Percentiles rank a stretch among this genome's conserved stretches.
phyloP scores from a whole-genome alignment of 2,797 vertebrate species.

The Bryconaethiops microstoma region DNA sequence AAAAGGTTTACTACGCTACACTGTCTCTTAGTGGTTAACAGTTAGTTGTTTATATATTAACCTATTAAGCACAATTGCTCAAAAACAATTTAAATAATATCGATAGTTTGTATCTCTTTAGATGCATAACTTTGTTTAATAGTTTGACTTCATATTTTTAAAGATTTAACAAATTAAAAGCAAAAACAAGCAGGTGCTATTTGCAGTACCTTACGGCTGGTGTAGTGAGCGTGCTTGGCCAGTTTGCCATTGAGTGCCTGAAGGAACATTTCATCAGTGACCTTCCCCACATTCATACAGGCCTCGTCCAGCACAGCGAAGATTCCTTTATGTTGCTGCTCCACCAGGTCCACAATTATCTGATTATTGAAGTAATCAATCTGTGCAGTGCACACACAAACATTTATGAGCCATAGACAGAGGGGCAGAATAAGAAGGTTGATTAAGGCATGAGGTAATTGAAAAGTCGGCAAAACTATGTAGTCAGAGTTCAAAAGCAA shows the following conservation, averaged over 20 bases:
- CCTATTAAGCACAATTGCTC: not conserved
- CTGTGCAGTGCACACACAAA: constrained; percentile 65
- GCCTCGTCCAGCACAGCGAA: constrained; percentile 94
- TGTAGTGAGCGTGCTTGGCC: constrained; percentile 92
- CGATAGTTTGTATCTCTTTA: not conserved
- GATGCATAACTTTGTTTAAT: not conserved
- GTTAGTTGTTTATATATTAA: not conserved
- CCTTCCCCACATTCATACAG: constrained; percentile 97
- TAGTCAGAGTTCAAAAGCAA: not conserved
- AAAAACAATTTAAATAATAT: not conserved
- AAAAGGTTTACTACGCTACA: too few relatives aligned
- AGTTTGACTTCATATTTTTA: not conserved
- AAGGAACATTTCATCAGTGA: constrained; percentile 95
- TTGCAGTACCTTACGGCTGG: constrained; percentile 91
- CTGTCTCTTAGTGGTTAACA: too few relatives aligned
- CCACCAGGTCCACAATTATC: constrained; percentile 96
- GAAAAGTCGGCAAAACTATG: not conserved
- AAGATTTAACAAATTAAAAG: not conserved
- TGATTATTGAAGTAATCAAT: constrained; percentile 99
- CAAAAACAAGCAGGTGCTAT: not conserved
- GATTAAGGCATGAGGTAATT: not conserved
- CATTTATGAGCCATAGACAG: not conserved
- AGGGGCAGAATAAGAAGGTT: not conserved
- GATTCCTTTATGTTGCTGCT: constrained; percentile 97
- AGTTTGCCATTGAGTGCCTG: constrained; percentile 93